Evolutionary conservation across 2,113 vertebrate genomes (phyloP).

Genomic region (Rhinolophus sinicus): DNA sequence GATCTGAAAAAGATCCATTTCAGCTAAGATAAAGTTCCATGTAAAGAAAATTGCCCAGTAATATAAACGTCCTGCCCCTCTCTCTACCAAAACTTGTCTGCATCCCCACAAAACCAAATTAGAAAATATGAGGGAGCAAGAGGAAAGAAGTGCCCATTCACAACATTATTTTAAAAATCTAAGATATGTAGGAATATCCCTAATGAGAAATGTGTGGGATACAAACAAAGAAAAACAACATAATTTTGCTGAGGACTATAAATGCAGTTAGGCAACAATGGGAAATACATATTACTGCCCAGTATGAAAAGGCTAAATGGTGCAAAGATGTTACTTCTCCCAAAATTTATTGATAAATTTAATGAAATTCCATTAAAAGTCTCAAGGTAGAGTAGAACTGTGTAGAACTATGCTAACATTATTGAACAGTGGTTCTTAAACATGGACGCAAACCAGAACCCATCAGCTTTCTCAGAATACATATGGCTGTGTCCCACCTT

Average conservation of each 20-base stretch:
- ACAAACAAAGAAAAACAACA: not conserved
- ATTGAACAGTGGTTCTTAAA: not conserved
- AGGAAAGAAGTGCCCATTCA: not conserved
- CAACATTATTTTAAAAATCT: not conserved
- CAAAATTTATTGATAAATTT: not conserved
- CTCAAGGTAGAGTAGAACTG: not conserved
- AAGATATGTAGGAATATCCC: not conserved
- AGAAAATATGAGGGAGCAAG: not conserved
- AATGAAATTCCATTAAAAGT: not conserved
- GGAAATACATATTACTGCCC: not conserved
- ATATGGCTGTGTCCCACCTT: not conserved
- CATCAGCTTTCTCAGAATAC: not conserved
- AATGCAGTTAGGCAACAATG: not conserved
- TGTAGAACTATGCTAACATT: not conserved
- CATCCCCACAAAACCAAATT: not conserved
- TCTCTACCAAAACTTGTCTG: not conserved
- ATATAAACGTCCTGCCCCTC: not conserved
- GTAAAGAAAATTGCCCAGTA: not conserved
- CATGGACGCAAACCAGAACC: not conserved
- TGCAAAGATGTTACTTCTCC: not conserved
- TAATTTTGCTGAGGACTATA: not conserved
- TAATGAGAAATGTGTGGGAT: not conserved
- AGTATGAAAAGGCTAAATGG: not conserved
- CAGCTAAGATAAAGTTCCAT: not conserved
- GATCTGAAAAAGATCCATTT: conserved; percentile 35